phyloP scores from a whole-genome alignment of 2,797 vertebrate genomes.

The Diplodus sargus region DNA sequence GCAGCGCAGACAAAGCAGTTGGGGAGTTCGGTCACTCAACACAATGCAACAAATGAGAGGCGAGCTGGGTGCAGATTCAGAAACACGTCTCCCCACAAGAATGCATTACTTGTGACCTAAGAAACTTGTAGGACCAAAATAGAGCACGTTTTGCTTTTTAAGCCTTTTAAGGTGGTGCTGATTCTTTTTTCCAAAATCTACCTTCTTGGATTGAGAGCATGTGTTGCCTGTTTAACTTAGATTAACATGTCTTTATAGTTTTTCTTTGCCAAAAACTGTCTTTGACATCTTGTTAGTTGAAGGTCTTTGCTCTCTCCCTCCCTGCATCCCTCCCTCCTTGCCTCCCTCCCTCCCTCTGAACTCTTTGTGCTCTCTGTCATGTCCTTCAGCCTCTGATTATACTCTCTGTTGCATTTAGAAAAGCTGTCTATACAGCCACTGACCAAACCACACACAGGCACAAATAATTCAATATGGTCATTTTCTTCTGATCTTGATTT shows the following conservation, averaged over 20 bases:
- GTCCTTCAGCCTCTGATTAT: constrained; percentile 29
- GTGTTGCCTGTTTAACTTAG: constrained; percentile 7
- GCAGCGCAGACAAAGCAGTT: constrained; percentile 41
- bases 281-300: constrained; percentile 32
- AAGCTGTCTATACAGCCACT: constrained; percentile 16
- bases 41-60: constrained; percentile 43
- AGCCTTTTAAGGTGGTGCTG: constrained; percentile 27
- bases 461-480: constrained; percentile 8
- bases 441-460: constrained; percentile 43
- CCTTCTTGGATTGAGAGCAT: not conserved
- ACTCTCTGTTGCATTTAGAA: constrained; percentile 20
- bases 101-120: constrained; percentile 42
- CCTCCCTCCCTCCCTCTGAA: not conserved
- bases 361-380: constrained; percentile 27
- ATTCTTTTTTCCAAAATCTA: constrained; percentile 11
- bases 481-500: constrained; percentile 16
- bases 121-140: constrained; percentile 14
- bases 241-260: not conserved
- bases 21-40: constrained; percentile 32
- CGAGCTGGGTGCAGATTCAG: constrained; percentile 44
- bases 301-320: constrained; percentile 9
- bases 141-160: constrained; percentile 20
- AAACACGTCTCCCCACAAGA: constrained; percentile 45
- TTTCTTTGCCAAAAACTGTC: constrained; percentile 24
- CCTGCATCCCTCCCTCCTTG: not conserved